Base-by-base conservation (phyloP, 2,888 invertebrate genomes). In the Melieria crassipennis region DNA sequence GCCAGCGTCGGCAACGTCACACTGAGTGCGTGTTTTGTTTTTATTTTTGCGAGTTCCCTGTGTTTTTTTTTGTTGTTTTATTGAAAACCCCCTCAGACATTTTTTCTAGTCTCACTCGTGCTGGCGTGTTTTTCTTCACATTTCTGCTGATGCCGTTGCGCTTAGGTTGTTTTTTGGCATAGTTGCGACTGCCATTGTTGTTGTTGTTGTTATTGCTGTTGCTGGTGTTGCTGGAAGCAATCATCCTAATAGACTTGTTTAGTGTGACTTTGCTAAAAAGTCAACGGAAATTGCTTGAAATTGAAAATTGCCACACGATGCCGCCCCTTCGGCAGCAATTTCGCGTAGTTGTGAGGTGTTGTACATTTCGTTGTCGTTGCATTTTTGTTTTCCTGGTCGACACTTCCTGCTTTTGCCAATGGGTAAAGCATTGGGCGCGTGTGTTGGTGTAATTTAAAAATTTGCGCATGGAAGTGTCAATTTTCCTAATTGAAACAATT, bases 401-500 rank as follows among this genome's bases (percentile, higher is more conserved):
- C 43, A n/a, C 6, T 43, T 9, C 11, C 42, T 46, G 11, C 45
- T 6, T 30, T 9, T 55, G 6, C 16, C 3, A 4, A 3, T 52
- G 9, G 7, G 11, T 69, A 52, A 60, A 67, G 42, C 60, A 50
- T 42, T 50, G 7, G 9, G 5, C 50, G 13, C 9, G 62, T 47
- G 11, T 42, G 62, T 62, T 52, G n/a, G 4, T 16, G 52, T 10
- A 64, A 64, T 70, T 70, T 65, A 45, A 64, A 70, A 70, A 64
- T 70, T 60, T 64, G 13, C 52, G 13, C 57, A 43, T 64, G 46
- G 65, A 58, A 64, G 48, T 57, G 46, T 56, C 70, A 70, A 70
- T 70, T 70, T 70, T n/a, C 69, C 57, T 69, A 69, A 69, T 69
- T 69, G 69, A 69, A 69, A 63, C 63, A 42, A 69, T 69, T 69